Base-by-base conservation (phyloP, 2,888 invertebrate species). In the Tipula unca region DNA sequence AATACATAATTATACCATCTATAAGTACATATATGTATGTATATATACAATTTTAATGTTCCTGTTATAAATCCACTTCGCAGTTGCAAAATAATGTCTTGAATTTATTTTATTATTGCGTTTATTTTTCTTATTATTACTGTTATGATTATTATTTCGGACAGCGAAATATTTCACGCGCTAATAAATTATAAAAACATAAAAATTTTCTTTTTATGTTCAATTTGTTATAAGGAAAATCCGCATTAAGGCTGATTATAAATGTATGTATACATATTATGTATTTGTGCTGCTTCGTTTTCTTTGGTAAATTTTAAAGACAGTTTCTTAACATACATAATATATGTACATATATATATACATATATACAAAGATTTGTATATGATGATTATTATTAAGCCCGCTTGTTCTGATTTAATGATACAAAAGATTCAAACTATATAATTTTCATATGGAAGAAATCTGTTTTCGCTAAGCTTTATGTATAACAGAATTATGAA, bases 71-170 rank as follows among this genome's bases (percentile, higher is more conserved):
- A 69, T 69, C 69, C 69, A 69, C 69, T 69, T 69, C 10, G 69
- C 69, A 69, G 69, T 69, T 69, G 69, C 69, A 69, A 69, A 25
- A 69, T 1, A 69, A 69, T 69, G 69, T 25, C 25, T 69, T 69
- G 25, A 25, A 69, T 69, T 69, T 69, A 69, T 69, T 69, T 69
- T 69, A 69, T 10, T 69, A 69, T 69, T 20, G 69, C 69, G 69
- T 69, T 69, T 69, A 69, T 69, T 69, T 25, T 69, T 69, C 69
- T 69, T 69, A 69, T 69, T 69, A 69, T 69, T 25, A 69, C 69
- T 69, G 48, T 54, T 54, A 54, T 54, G 69, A 69, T 69, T 69
- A 69, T 69, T 69, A 69, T 69, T 69, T 69, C 25, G 69, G 69
- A 69, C 69, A 25, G 69, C 69, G 69, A 69, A 69, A 69, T 69